phyloP scores from a whole-genome alignment of 2,888 invertebrate genomes.

The Dione vanillae region DNA sequence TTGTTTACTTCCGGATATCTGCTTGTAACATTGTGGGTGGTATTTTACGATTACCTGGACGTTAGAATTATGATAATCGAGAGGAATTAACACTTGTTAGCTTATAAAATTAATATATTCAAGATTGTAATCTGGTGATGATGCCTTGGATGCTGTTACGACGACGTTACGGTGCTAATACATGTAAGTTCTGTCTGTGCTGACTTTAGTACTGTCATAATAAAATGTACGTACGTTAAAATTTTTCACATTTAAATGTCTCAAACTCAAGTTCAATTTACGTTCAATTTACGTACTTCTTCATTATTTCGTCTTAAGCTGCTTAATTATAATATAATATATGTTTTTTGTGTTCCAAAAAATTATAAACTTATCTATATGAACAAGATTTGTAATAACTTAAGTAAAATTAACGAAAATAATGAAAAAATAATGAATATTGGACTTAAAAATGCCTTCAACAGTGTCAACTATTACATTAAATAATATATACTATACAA shows the following conservation, averaged over 20 bases:
- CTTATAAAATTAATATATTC: slow-evolving; percentile 19
- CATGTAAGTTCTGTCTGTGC: not conserved
- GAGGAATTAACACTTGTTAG: not conserved
- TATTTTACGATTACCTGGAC: slow-evolving; percentile 11
- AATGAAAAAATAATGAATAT: not conserved
- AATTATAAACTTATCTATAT: too few species aligned
- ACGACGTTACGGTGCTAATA: not conserved
- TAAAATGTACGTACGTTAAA: too few species aligned
- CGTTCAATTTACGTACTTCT: too few species aligned
- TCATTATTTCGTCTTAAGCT: too few species aligned
- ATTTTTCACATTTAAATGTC: too few species aligned
- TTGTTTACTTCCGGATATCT: slow-evolving; percentile 16
- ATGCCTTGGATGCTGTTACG: not conserved
- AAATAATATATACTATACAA: slow-evolving; percentile 27
- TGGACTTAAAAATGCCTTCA: not conserved
- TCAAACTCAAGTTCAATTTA: too few species aligned
- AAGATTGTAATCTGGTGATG: slow-evolving; percentile 17
- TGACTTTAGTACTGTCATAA: too few species aligned
- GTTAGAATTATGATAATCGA: slow-evolving; percentile 9
- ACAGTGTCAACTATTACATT: slow-evolving; percentile 17
- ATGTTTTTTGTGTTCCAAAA: too few species aligned
- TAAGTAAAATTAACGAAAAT: not conserved
- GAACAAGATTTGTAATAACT: too few species aligned
- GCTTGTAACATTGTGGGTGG: slow-evolving; percentile 10
- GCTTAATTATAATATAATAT: too few species aligned